Evolutionary conservation across 2,888 invertebrate genomes (phyloP), one percentile per base, ranked within the genome.

Genomic region (Leucophenga maculata): DNA sequence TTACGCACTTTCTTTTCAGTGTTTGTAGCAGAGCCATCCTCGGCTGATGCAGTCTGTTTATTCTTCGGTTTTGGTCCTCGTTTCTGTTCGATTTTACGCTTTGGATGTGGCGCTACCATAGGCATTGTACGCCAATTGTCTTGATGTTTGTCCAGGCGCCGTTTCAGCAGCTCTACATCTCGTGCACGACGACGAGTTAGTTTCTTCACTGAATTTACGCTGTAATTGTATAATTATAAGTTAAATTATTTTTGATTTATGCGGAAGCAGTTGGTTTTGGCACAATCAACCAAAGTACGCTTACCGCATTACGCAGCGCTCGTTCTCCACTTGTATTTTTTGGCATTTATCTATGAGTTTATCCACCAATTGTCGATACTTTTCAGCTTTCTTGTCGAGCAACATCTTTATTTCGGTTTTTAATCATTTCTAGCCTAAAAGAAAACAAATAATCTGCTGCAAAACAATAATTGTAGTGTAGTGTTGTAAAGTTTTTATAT

Each of bases 101-200:
- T 88, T 1, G 87, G 83, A 72, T 86, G 86, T 6, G 85, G 85
- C 0, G 84, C 84, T 54, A 83, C 81, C 84, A 87, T 86, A 8
- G 88, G 86, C 3, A 88, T 75, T 8, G 84, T 75, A 0, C 88
- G 84, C 88, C 88, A 88, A 46, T 82, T 84, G 66, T 88, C 88
- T 39, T 86, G 86, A 68, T 88, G 85, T 2, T 83, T 81, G 73
- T 88, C 88, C 11, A 88, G 75, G 0, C 87, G 80, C 2, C 78
- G 79, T 57, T 88, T 88, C 0, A 88, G 60, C 1, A 88, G 44
- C 44, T 84, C 84, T 1, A 88, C 85, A 76, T 88, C 89, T 22
- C 84, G 76, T n/a, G 75, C 75, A 0, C 88, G 82, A 1, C 85
- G 78, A 9, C 83, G 80, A 13, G 86, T 73, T 44, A 88, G 75